Conservation (phyloP, 2,888 invertebrate genomes). For the Xestia rhomboidea region DNA sequence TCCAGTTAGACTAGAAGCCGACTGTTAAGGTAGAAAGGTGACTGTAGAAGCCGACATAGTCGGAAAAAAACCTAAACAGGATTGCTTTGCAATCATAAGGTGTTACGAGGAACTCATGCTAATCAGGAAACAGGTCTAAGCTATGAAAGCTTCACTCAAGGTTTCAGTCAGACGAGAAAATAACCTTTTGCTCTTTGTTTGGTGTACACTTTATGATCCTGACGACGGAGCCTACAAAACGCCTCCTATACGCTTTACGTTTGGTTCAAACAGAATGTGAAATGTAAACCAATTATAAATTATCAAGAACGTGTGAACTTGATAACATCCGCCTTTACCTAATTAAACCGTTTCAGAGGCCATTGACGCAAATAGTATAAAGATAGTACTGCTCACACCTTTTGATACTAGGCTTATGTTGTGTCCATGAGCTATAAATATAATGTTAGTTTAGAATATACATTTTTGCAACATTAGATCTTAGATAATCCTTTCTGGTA, state of each 20-base stretch:
- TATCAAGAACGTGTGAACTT: constrained; percentile 46
- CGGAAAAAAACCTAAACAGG: too few relatives aligned
- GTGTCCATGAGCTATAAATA: constrained; percentile 40
- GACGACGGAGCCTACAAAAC: constrained; percentile 4
- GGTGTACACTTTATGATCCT: neutral
- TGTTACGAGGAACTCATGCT: neutral
- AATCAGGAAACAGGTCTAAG: neutral
- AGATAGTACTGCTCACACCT: constrained; percentile 38
- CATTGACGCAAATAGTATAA: constrained; percentile 76
- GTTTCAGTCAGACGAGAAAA: neutral
- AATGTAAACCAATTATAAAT: constrained; percentile 49
- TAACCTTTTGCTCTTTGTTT: neutral
- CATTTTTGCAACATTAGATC: neutral
- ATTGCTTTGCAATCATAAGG: neutral
- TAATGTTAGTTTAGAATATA: neutral
- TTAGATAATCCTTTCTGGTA: neutral
- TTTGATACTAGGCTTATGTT: constrained; percentile 47
- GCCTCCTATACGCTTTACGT: constrained; percentile 36
- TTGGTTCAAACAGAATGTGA: constrained; percentile 36
- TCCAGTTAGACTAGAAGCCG: neutral
- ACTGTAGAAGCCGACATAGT: too few relatives aligned
- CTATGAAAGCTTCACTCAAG: neutral
- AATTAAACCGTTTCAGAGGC: constrained; percentile 68
- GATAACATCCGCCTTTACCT: constrained; percentile 64
- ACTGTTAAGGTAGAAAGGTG: too few relatives aligned